Evolutionary conservation across 92 coral and sea anemone genomes (phyloP).

Genomic region (Actinernus sp.): DNA sequence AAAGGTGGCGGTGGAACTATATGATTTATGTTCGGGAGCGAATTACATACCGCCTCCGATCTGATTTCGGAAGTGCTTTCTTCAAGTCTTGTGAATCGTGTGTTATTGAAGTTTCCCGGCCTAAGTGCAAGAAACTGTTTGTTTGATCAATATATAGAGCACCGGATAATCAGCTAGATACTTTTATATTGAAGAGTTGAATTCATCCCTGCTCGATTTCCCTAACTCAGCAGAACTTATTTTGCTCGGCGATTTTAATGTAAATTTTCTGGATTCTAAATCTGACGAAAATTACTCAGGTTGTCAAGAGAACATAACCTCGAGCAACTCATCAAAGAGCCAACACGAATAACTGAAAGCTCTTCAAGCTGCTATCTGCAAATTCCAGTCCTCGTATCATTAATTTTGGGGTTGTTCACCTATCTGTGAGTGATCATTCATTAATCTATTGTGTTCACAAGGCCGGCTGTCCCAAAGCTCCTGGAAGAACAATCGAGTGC

Average conservation of each 20-base stretch:
- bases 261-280: slow-evolving; percentile 29
- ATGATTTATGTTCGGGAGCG: slow-evolving; percentile 42
- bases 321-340: slow-evolving; percentile 38
- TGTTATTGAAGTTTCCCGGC: slow-evolving; percentile 17
- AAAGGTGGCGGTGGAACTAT: slow-evolving; percentile 56
- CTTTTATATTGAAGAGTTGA: slow-evolving; percentile 39
- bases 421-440: slow-evolving; percentile 35
- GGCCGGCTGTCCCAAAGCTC: slow-evolving; percentile 40
- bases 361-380: slow-evolving; percentile 32
- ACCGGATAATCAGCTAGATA: slow-evolving; percentile 16
- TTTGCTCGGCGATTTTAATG: slow-evolving; percentile 58
- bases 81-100: slow-evolving; percentile 45
- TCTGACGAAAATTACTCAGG: slow-evolving; percentile 27
- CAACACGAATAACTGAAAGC: slow-evolving; percentile 45
- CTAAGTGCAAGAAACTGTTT: slow-evolving; percentile 57
- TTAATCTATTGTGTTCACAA: no score
- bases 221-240: slow-evolving; percentile 29
- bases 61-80: slow-evolving; percentile 38
- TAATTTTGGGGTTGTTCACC: slow-evolving; percentile 27
- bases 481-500: slow-evolving; percentile 41
- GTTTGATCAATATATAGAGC: slow-evolving; percentile 56
- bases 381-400: slow-evolving; percentile 24
- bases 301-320: slow-evolving; percentile 26
- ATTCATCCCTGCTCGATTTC: slow-evolving; percentile 10
- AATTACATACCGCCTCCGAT: slow-evolving; percentile 27